Base-by-base conservation (phyloP, 2,888 invertebrate species). In the Catocala nupta region DNA sequence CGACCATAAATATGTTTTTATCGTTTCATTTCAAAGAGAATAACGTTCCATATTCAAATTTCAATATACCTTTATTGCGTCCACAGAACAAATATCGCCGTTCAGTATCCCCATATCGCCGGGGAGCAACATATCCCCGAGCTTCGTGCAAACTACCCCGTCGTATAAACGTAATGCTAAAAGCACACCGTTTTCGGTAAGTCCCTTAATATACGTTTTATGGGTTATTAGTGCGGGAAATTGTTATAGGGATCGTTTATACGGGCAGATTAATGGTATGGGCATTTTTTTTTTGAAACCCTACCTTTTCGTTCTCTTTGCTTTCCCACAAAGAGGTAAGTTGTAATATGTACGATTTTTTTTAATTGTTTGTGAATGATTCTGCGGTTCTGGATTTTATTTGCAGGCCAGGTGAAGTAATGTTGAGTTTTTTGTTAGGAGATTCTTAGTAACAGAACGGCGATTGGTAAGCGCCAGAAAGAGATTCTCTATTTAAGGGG, bases 81-180 rank as follows among this genome's bases (percentile, higher is more conserved):
- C 82, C 83, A 59, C 84, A 93, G 93, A 88, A 71, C 90, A 89
- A 77, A 72, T 76, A 45, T 91, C 93, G 1, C 91, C 94, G 49
- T 94, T 93, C 83, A 89, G 82, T 80, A 86, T 93, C 48, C 89
- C 90, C 12, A 90, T 92, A 69, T 94, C 93, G 34, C 92, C 94
- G 5, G 83, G 84, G 65, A 83, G 67, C 65, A 89, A 92, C 74
- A 80, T 92, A 49, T 93, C 94, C 6, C 92, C 92, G 4, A 88
- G 81, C 60, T 93, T 85, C 82, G 83, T 93, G 52, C 92, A 92
- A 73, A 81, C 86, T 7, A 88, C 91, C 48, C 92, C 93, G 25
- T 84, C 89, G 1, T 91, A 86, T 80, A 93, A 92, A 75, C 83
- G 93, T 52, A 81, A 88, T 5, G 89, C 93, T 5, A 94, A 91